Evolutionary conservation across 2,888 invertebrate species (phyloP).

Genomic region (Erebia palarica): DNA sequence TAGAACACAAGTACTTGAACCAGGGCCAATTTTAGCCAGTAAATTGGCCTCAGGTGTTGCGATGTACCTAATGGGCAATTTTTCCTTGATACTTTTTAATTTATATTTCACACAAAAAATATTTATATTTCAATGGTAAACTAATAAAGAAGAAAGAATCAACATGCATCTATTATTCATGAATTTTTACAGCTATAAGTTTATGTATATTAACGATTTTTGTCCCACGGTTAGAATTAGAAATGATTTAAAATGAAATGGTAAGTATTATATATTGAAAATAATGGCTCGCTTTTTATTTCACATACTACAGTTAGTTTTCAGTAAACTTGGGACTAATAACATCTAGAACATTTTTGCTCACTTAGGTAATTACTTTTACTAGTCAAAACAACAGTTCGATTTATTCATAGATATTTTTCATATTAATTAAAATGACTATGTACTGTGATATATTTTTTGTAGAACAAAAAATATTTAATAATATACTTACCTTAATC

Average conservation of each 20-base stretch:
- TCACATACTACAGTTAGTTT: neutral
- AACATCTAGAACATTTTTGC: constrained; percentile 41
- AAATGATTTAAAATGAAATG: too few species aligned
- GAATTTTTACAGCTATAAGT: neutral
- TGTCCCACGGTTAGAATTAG: too few species aligned
- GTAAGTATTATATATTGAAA: too few species aligned
- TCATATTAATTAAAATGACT: constrained; percentile 55
- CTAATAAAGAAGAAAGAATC: too few species aligned
- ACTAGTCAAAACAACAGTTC: constrained; percentile 74
- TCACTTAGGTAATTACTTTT: constrained; percentile 57
- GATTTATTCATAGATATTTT: constrained; percentile 48
- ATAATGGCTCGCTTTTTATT: neutral
- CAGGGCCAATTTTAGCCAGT: neutral
- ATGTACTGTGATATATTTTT: constrained; percentile 71
- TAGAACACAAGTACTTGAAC: neutral
- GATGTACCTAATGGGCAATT: neutral
- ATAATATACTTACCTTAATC: constrained; percentile 28
- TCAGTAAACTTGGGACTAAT: neutral
- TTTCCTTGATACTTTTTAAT: neutral
- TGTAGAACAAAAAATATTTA: constrained; percentile 63
- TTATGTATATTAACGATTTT: too few species aligned
- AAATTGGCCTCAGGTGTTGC: neutral
- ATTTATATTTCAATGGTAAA: neutral
- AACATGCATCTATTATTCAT: neutral
- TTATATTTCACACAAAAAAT: neutral